A percentile compares a stretch with the other conserved stretches of the same genome.
Evolutionary conservation across 2,888 invertebrate genomes (phyloP).

Genomic region (Papilio protenor): DNA sequence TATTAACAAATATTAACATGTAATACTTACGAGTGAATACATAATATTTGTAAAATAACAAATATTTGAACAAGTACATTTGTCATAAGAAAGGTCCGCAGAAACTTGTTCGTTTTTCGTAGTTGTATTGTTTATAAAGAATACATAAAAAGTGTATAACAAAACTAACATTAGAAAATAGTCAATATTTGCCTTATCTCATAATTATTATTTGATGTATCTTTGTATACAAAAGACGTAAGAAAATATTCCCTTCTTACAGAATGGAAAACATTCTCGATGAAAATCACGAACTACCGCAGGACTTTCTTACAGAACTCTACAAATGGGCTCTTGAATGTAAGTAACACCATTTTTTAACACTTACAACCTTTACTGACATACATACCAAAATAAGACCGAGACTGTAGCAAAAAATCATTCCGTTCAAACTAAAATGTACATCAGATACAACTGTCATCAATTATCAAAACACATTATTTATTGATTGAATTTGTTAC

Average conservation of each 20-base stretch:
- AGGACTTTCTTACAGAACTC: slow-evolving; percentile 88
- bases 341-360: slow-evolving; percentile 74
- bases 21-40: background rate
- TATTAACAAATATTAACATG: background rate
- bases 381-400: background rate
- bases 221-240: background rate
- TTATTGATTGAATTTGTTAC: background rate
- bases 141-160: background rate
- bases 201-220: background rate
- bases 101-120: background rate
- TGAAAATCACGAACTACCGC: slow-evolving; percentile 86
- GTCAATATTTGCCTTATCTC: background rate
- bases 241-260: slow-evolving; percentile 54
- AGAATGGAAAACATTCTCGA: slow-evolving; percentile 87
- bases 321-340: slow-evolving; percentile 94
- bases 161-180: background rate
- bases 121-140: background rate
- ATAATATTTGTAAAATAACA: background rate
- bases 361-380: background rate
- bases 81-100: background rate
- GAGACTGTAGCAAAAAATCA: background rate
- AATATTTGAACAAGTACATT: slow-evolving; percentile 4
- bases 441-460: background rate
- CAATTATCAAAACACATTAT: background rate
- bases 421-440: background rate